Evolutionary conservation across 2,888 invertebrate species (phyloP).

Genomic region (Synergus gifuensis): DNA sequence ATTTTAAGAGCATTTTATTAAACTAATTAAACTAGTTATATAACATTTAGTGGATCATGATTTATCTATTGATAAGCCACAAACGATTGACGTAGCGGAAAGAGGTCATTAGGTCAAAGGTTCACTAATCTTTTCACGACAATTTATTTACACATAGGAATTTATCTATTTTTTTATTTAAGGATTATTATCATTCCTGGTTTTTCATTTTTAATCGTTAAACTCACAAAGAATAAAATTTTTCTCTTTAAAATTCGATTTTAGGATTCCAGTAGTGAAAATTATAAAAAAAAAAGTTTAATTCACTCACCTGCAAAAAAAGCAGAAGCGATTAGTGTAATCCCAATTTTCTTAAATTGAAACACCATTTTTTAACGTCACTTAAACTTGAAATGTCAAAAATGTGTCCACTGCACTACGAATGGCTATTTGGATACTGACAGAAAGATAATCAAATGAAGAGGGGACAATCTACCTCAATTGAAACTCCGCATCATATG

Average conservation of each 20-base stretch:
- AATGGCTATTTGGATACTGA: conserved; percentile 3
- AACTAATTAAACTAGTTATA: not conserved
- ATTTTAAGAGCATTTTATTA: no score
- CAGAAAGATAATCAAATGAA: conserved; percentile 1
- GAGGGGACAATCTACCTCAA: conserved; percentile 7
- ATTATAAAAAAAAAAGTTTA: not conserved
- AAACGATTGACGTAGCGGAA: conserved; percentile 4
- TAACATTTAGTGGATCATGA: not conserved
- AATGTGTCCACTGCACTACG: not conserved
- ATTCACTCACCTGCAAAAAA: not conserved
- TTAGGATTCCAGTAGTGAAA: not conserved
- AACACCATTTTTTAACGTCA: not conserved
- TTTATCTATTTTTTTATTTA: not conserved
- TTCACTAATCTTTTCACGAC: not conserved
- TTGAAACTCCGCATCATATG: conserved; percentile 4
- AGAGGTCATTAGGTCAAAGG: conserved; percentile 1
- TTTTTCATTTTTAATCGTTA: not conserved
- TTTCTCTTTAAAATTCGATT: not conserved
- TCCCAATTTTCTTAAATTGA: not conserved
- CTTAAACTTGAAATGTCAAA: conserved; percentile 7
- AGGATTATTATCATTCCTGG: not conserved
- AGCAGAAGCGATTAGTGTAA: not conserved
- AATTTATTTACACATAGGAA: not conserved
- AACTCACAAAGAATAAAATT: not conserved
- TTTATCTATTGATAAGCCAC: no score